These are phyloP conservation scores for Cepaea nemoralis DNA, from an alignment of 1,140 invertebrate species.

Conservation along the genomic window DNA sequence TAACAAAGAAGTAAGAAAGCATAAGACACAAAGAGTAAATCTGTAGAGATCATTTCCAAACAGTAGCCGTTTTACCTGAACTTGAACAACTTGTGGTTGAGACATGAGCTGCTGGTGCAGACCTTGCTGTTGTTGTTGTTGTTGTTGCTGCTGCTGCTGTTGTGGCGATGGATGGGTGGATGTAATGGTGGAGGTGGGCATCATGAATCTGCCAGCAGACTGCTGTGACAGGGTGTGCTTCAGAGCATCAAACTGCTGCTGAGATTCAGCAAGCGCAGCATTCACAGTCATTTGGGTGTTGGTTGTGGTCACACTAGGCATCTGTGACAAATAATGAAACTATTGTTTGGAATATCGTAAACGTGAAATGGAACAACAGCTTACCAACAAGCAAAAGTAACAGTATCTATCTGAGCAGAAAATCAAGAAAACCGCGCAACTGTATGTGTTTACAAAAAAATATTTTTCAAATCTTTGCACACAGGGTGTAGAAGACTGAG, in stretches of 20 bases:
- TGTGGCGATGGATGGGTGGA: conserved; percentile 30
- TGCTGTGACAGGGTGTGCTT: conserved; percentile 42
- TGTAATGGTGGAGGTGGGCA: conserved; percentile 7
- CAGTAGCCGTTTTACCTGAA: conserved; percentile 23
- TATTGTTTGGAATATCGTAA: too few species aligned
- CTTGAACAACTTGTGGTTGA: conserved; percentile 37
- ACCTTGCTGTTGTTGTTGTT: conserved; percentile 40
- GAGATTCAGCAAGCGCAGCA: conserved; percentile 50
- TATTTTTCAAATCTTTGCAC: too few species aligned
- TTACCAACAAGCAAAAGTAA: too few species aligned
- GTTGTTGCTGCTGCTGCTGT: conserved; percentile 45
- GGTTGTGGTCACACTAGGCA: conserved; percentile 4
- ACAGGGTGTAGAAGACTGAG: too few species aligned
- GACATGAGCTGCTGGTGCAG: conserved; percentile 39
- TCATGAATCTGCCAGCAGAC: conserved; percentile 1
- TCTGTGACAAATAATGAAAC: too few species aligned
- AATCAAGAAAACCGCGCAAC: too few species aligned
- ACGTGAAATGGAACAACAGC: too few species aligned
- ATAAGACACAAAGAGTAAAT: too few species aligned
- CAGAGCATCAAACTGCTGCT: conserved; percentile 58
- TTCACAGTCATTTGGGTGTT: conserved; percentile 34
- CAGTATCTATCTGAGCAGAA: too few species aligned
- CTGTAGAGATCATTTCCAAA: too few species aligned
- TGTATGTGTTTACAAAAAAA: too few species aligned
- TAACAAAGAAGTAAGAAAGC: too few species aligned